Base-by-base conservation (phyloP, 2,888 invertebrate genomes). In the Chymomyza amoena region DNA sequence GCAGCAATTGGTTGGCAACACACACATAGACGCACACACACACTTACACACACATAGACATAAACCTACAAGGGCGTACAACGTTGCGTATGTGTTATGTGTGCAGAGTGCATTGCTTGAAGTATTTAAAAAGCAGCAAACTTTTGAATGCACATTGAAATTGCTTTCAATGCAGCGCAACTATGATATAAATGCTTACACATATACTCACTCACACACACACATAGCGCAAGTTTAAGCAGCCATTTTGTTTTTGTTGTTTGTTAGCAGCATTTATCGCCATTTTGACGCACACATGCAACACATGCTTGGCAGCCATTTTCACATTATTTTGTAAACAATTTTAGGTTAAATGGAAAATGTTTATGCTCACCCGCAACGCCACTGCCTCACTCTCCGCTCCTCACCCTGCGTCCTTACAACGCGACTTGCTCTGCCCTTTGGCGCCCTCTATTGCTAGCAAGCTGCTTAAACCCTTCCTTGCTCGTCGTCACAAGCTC, bases 291-390 rank as follows among this genome's bases (percentile, higher is more conserved):
- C 72, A 80, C 75, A 70, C 69, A 69, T 76, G 81, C 86, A 80
- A 80, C 88, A 84, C 86, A 83, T 87, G 84, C 81, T 84, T 82
- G 74, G 75, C 81, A 78, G 86, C 86, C 81, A 83, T 84, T 84
- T 81, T 87, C 84, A 84, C 88, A 86, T 88, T 84, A 87, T 84
- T 84, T 83, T 84, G 86, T 86, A 86, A 84, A 86, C 84, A 88
- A 79, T 84, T 84, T 84, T 81, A 86, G 88, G 78, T 79, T 84
- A 81, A 87, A 84, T 84, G 86, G 88, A 86, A 84, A 87, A 81
- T 83, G 84, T 87, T 88, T 87, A 87, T 83, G 79, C 59, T 59
- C 13, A 57, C 57, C 25, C 59, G 59, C 32, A 59, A 25, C 32
- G 20, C 28, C 15, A 32, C 60, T 45, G 16, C 32, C 6, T 18